These are phyloP conservation scores for Charadrius vociferus DNA, from an alignment of 2,113 vertebrate genomes.

Conservation along the genomic window DNA sequence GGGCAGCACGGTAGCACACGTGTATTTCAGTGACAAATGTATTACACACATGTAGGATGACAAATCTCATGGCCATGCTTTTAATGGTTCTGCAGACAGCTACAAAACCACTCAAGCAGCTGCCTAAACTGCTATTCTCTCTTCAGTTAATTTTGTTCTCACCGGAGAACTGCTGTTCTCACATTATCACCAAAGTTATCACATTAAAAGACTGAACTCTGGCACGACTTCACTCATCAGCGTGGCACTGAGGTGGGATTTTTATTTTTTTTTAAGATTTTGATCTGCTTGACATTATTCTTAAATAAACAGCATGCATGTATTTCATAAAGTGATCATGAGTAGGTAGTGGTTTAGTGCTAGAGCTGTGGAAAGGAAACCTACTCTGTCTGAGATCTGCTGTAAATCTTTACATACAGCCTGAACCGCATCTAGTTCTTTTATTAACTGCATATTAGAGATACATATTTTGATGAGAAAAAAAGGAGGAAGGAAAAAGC, in stretches of 20 bases:
- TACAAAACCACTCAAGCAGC: not conserved
- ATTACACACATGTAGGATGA: not conserved
- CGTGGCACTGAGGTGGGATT: not conserved
- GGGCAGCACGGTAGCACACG: not conserved
- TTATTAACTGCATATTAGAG: not conserved
- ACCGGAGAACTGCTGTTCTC: not conserved
- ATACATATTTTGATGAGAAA: not conserved
- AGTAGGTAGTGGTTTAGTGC: not conserved
- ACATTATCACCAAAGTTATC: not conserved
- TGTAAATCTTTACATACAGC: not conserved
- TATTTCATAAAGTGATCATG: not conserved
- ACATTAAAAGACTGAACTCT: not conserved
- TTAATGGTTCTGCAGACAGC: not conserved
- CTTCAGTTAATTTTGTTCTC: not conserved
- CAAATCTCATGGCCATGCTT: not conserved
- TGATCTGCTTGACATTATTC: not conserved
- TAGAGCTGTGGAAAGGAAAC: not conserved
- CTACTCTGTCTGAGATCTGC: not conserved
- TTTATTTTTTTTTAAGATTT: not conserved
- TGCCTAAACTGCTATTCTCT: not conserved
- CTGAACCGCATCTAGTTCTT: not conserved
- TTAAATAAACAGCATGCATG: not conserved
- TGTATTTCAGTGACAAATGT: not conserved
- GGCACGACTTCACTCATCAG: not conserved
- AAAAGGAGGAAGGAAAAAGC: not conserved